These are phyloP conservation scores for Phthorimaea operculella DNA, from an alignment of 1,140 invertebrate genomes.

Conservation along the genomic window DNA sequence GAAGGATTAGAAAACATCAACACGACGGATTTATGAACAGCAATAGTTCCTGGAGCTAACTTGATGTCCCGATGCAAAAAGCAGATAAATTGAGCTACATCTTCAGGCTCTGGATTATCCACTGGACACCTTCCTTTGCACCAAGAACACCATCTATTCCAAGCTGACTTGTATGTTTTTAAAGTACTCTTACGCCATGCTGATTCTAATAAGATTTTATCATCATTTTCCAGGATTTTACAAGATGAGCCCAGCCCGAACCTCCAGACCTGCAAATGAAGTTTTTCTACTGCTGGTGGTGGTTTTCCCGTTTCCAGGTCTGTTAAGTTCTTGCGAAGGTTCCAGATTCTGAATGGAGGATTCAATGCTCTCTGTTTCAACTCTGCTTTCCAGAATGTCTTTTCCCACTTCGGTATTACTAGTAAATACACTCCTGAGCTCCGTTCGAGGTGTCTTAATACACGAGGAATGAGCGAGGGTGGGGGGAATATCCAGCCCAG, in stretches of 20 bases:
- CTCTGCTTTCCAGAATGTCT: slow-evolving; percentile 12
- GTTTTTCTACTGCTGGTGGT: slow-evolving; percentile 11
- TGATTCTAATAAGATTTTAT: not conserved
- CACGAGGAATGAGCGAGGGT: slow-evolving; percentile 26
- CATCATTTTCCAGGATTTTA: not conserved
- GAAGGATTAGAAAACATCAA: slow-evolving; percentile 7
- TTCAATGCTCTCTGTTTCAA: slow-evolving; percentile 5
- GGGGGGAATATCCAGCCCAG: slow-evolving; percentile 30
- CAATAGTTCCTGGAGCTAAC: slow-evolving; percentile 5
- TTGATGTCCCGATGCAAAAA: slow-evolving; percentile 3
- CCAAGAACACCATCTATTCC: slow-evolving; percentile 5
- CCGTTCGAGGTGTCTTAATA: slow-evolving; percentile 21
- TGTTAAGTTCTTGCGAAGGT: not conserved
- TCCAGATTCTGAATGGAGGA: slow-evolving; percentile 7
- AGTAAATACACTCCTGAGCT: slow-evolving; percentile 8
- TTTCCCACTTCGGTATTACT: slow-evolving; percentile 11
- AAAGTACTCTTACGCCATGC: slow-evolving; percentile 7
- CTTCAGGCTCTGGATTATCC: not conserved
- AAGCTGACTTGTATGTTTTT: slow-evolving; percentile 8
- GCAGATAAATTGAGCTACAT: slow-evolving; percentile 7
- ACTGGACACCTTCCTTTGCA: not conserved
- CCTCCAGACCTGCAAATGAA: slow-evolving; percentile 11
- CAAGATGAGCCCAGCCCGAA: slow-evolving; percentile 10
- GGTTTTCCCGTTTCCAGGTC: not conserved
- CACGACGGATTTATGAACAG: slow-evolving; percentile 11